phyloP scores from a whole-genome alignment of 2,113 vertebrate species.

The Tragulus kanchil region DNA sequence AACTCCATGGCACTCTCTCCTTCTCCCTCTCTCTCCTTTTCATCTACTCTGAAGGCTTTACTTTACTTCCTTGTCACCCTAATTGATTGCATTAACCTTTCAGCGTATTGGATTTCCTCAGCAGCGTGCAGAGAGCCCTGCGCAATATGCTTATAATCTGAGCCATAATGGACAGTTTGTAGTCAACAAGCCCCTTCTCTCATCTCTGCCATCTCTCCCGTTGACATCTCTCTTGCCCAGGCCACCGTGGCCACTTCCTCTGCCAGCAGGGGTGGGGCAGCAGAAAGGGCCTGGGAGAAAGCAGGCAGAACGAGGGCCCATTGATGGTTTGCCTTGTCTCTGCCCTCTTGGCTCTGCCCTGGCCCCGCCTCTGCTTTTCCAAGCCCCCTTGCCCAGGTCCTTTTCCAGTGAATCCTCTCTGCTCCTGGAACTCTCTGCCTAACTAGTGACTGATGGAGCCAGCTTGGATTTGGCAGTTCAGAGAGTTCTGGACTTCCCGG shows the following conservation, averaged over 20 bases:
- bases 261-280: background rate
- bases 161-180: conserved; percentile 99
- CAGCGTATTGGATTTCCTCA: conserved; percentile 99
- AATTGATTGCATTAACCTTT: conserved; percentile 99
- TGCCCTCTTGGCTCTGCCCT: background rate
- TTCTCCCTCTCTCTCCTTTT: conserved; percentile 81
- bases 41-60: conserved; percentile 98
- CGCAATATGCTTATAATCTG: conserved; percentile 99
- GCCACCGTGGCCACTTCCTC: conserved; percentile 45
- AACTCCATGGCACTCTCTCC: conserved; percentile 87
- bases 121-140: conserved; percentile 98
- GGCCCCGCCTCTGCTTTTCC: background rate
- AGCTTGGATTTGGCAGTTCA: background rate
- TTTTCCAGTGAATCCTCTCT: background rate
- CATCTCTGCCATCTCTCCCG: conserved; percentile 86
- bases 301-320: background rate
- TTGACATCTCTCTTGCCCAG: conserved; percentile 85
- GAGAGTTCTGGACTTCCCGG: background rate
- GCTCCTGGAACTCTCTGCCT: background rate
- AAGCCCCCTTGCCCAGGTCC: background rate
- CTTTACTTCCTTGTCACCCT: conserved; percentile 99
- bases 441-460: background rate
- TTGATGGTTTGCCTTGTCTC: background rate
- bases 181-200: conserved; percentile 96
- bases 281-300: background rate